phyloP scores from a whole-genome alignment of 1,140 invertebrate genomes.

The Drosophila jambulina region DNA sequence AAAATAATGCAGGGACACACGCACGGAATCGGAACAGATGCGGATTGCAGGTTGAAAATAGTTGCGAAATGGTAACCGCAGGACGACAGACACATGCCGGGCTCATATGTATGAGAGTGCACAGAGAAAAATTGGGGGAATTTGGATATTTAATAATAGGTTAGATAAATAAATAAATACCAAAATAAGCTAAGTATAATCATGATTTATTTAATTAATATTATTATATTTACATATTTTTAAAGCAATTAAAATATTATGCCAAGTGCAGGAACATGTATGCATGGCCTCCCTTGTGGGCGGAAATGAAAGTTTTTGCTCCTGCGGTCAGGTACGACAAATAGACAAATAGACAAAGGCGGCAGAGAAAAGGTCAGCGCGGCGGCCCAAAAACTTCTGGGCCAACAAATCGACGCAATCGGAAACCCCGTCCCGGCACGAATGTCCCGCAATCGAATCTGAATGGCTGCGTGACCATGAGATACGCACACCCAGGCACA shows the following conservation, averaged over 20 bases:
- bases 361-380: conserved; percentile 29
- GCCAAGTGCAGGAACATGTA: background rate
- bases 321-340: conserved; percentile 49
- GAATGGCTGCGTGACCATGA: conserved; percentile 37
- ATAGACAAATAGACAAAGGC: conserved; percentile 47
- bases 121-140: background rate
- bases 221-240: background rate
- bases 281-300: conserved; percentile 9
- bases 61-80: conserved; percentile 31
- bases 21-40: conserved; percentile 19
- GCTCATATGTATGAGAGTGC: background rate
- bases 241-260: background rate
- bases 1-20: conserved; percentile 41
- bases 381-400: conserved; percentile 31
- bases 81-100: conserved; percentile 6
- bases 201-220: too few species aligned
- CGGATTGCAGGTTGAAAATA: conserved; percentile 26
- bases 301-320: conserved; percentile 51
- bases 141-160: background rate
- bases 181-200: background rate
- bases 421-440: conserved; percentile 30
- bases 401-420: conserved; percentile 47
- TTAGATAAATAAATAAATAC: background rate
- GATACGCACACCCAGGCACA: background rate
- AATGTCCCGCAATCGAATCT: conserved; percentile 43